Percentiles rank a stretch among this genome's conserved stretches.
Evolutionary conservation across 1,140 invertebrate genomes (phyloP).

Genomic region (Oscheius sp.): DNA sequence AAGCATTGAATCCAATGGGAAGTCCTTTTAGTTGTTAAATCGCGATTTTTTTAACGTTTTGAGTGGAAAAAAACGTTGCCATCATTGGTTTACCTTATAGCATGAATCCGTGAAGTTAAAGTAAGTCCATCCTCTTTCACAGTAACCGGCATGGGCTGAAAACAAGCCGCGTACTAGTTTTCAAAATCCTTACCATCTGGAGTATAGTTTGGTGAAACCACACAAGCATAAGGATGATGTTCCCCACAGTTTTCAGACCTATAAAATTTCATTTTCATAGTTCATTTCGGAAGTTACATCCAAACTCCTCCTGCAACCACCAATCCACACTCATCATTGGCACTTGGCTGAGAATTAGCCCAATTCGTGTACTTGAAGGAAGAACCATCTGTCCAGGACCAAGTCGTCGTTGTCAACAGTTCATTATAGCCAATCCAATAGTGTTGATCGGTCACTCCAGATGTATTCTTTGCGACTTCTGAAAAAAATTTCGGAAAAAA

Average conservation of each 20-base stretch:
- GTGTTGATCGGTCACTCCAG: background rate
- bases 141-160: background rate
- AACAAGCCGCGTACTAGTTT: background rate
- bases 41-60: too few relatives aligned
- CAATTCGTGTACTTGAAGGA: background rate
- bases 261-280: background rate
- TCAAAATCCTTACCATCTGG: background rate
- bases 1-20: too few relatives aligned
- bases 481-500: background rate
- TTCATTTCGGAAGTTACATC: background rate
- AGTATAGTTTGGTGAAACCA: background rate
- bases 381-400: background rate
- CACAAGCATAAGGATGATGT: background rate
- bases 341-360: background rate
- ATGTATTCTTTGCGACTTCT: background rate
- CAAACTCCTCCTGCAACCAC: background rate
- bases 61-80: too few relatives aligned
- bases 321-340: background rate
- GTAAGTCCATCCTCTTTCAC: constrained; percentile 3
- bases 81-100: too few relatives aligned
- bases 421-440: background rate
- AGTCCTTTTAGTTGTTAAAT: too few relatives aligned
- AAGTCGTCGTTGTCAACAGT: background rate
- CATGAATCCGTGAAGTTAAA: background rate
- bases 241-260: background rate